phyloP scores from a whole-genome alignment of 2,888 invertebrate genomes.

The Papilio gigon region DNA sequence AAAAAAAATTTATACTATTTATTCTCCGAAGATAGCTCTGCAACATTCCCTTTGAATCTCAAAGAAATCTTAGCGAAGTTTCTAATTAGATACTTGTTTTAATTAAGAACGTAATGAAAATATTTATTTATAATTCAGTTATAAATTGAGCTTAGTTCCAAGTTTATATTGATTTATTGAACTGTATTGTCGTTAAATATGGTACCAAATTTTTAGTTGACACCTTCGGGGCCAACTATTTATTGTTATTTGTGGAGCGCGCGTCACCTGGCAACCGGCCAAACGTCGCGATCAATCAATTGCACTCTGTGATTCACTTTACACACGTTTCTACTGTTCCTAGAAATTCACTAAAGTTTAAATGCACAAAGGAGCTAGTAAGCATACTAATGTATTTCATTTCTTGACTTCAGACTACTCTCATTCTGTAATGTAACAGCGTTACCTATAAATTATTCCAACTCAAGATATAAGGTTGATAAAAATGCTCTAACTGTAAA shows the following conservation, averaged over 20 bases:
- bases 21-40: too few relatives aligned
- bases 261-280: slow-evolving; percentile 36
- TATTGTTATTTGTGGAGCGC: slow-evolving; percentile 28
- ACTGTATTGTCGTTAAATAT: slow-evolving; percentile 11
- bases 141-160: slow-evolving; percentile 3
- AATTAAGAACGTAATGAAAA: too few relatives aligned
- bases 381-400: background rate
- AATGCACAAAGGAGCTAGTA: slow-evolving; percentile 5
- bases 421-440: too few relatives aligned
- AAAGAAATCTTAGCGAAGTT: background rate
- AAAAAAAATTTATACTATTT: too few relatives aligned
- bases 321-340: slow-evolving; percentile 7
- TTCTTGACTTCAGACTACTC: background rate
- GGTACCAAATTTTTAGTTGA: slow-evolving; percentile 30
- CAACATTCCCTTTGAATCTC: too few relatives aligned
- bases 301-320: slow-evolving; percentile 26
- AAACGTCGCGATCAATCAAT: slow-evolving; percentile 31
- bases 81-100: too few relatives aligned
- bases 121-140: background rate
- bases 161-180: slow-evolving; percentile 25
- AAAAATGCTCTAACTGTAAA: too few relatives aligned
- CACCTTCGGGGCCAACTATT: slow-evolving; percentile 33
- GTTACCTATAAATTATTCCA: background rate
- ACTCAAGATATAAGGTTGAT: too few relatives aligned
- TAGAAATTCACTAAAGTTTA: slow-evolving; percentile 13